phyloP scores from a whole-genome alignment of 2,888 invertebrate genomes.

The Pyralis farinalis region DNA sequence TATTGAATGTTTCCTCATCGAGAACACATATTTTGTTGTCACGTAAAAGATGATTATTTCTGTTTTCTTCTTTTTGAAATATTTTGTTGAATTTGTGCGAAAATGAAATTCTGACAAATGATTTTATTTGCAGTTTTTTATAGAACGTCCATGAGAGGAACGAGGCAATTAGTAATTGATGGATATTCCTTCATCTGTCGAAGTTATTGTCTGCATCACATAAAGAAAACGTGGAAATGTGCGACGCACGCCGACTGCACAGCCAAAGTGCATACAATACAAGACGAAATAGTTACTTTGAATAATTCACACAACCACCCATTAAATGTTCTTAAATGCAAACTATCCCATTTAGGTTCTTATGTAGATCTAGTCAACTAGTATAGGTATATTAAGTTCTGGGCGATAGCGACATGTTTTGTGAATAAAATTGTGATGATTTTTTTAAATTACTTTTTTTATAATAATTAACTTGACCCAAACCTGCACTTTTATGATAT shows the following conservation, averaged over 20 bases:
- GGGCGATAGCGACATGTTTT: no score
- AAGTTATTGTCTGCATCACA: conserved; percentile 45
- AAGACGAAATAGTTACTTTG: conserved; percentile 43
- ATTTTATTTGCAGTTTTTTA: conserved; percentile 47
- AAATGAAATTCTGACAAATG: no score
- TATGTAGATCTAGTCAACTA: conserved; percentile 6
- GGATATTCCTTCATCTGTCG: conserved; percentile 57
- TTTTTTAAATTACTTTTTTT: neutral
- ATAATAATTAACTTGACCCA: no score
- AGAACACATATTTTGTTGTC: no score
- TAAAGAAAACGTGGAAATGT: conserved; percentile 60
- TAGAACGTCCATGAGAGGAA: conserved; percentile 51
- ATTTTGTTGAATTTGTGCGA: no score
- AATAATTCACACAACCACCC: conserved; percentile 49
- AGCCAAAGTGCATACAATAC: conserved; percentile 52
- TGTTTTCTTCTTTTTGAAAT: no score
- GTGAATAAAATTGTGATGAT: neutral
- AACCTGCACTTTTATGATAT: no score
- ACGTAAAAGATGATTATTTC: no score
- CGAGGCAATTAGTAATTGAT: conserved; percentile 46
- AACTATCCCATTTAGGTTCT: conserved; percentile 16
- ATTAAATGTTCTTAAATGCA: neutral
- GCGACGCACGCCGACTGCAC: conserved; percentile 51
- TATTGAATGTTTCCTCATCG: no score
- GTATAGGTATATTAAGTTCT: no score